phyloP scores from a whole-genome alignment of 2,113 vertebrate species.

The Lichenostomus cassidix region DNA sequence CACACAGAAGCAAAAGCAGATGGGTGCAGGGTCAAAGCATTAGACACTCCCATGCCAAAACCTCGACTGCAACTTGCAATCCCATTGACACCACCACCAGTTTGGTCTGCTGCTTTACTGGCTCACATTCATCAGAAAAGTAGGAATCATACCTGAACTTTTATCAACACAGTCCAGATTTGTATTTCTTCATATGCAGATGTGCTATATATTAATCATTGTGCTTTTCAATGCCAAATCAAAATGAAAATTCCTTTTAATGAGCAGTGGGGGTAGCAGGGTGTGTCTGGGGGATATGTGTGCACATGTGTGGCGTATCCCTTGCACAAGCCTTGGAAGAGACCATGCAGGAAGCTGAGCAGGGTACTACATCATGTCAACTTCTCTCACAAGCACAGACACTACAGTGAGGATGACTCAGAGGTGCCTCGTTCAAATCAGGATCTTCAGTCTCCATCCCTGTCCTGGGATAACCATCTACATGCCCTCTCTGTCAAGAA shows the following conservation, averaged over 20 bases:
- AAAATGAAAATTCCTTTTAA: background rate
- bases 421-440: background rate
- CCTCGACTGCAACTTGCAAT: background rate
- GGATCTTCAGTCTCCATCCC: background rate
- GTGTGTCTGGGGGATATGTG: no score
- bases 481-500: background rate
- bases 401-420: background rate
- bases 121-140: background rate
- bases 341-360: background rate
- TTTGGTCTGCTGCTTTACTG: background rate
- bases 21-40: background rate
- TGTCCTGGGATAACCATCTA: background rate
- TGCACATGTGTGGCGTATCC: background rate
- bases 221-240: background rate
- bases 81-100: background rate
- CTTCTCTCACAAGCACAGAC: background rate
- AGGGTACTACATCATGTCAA: no score
- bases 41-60: background rate
- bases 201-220: background rate
- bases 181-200: background rate
- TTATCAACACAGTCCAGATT: background rate
- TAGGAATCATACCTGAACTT: background rate
- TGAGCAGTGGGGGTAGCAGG: rapidly evolving
- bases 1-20: background rate
- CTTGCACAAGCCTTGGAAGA: background rate